These are phyloP conservation scores for Pammene fasciana DNA, from an alignment of 2,888 invertebrate genomes.

Conservation along the genomic window DNA sequence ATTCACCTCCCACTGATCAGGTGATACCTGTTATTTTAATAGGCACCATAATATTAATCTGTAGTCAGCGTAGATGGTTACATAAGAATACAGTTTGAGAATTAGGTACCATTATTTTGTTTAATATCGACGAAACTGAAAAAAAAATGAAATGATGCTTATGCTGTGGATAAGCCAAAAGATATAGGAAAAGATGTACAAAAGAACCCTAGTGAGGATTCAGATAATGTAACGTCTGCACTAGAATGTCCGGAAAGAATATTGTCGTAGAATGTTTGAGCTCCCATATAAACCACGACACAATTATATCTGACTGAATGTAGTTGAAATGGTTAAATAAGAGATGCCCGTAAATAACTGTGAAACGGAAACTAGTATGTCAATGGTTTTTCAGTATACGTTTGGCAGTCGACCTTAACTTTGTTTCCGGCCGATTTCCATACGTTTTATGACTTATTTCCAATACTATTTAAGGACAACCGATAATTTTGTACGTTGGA, in stretches of 20 bases:
- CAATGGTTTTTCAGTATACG: background rate
- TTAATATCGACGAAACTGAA: background rate
- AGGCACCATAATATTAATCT: constrained; percentile 4
- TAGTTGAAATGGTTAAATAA: no score
- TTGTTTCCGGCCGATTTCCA: constrained; percentile 37
- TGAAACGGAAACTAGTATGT: no score
- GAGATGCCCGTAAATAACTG: no score
- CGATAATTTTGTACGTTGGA: constrained; percentile 28
- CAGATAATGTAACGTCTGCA: no score
- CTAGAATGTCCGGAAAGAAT: no score
- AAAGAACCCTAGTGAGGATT: no score
- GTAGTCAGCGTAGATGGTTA: background rate
- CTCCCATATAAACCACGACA: no score
- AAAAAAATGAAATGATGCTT: background rate
- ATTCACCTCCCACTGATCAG: constrained; percentile 18
- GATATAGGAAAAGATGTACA: background rate
- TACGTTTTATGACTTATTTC: constrained; percentile 38
- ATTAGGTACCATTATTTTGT: background rate
- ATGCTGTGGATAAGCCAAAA: background rate
- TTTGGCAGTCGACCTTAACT: constrained; percentile 27
- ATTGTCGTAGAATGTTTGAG: no score
- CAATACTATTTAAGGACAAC: constrained; percentile 37
- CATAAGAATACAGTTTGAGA: background rate
- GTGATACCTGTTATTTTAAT: constrained; percentile 17
- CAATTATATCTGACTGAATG: no score